Conservation (phyloP, 2,888 invertebrate genomes). For the Aromia moschata region DNA sequence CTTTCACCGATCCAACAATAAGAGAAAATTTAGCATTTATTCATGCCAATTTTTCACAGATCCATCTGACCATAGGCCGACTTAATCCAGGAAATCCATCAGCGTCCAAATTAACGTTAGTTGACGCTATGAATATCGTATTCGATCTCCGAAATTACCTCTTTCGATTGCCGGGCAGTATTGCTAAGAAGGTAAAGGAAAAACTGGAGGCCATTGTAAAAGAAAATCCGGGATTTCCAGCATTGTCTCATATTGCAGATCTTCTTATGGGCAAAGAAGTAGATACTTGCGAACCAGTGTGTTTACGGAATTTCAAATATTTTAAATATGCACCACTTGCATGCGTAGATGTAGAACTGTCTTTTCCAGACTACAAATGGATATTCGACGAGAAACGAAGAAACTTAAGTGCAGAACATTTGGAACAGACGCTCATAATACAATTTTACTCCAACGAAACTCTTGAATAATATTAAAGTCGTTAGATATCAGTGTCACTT, state of each 20-base stretch:
- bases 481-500: too few relatives aligned
- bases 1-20: not conserved
- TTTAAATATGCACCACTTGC: conserved; percentile 8
- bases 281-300: not conserved
- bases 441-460: not conserved
- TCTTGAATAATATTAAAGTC: too few relatives aligned
- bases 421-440: not conserved
- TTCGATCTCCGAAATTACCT: not conserved
- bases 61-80: not conserved
- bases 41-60: not conserved
- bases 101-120: not conserved
- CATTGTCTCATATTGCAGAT: not conserved
- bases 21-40: not conserved
- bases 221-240: not conserved
- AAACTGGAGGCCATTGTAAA: not conserved
- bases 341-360: not conserved
- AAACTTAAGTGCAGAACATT: not conserved
- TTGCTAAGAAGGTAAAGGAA: not conserved
- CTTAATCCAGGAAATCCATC: not conserved
- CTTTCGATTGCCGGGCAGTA: not conserved
- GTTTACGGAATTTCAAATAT: not conserved
- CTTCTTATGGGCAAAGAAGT: conserved; percentile 11
- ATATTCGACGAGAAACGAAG: not conserved
- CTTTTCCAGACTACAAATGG: not conserved
- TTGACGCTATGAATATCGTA: not conserved